phyloP scores from a whole-genome alignment of 2,113 vertebrate species.

The Gavialis gangeticus region DNA sequence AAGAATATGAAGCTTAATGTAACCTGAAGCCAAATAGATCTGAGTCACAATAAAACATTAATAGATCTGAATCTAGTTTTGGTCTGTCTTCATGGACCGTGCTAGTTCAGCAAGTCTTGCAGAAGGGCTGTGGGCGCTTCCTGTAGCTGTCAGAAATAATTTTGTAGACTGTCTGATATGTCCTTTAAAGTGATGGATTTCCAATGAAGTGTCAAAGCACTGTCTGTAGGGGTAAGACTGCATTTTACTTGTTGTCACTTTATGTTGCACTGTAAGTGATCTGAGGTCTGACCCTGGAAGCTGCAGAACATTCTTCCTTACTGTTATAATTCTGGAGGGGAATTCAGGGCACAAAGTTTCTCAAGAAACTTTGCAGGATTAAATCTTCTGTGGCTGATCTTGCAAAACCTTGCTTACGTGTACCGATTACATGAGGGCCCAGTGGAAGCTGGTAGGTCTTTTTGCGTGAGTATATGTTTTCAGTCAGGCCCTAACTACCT shows the following conservation, averaged over 20 bases:
- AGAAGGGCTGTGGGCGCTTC: background rate
- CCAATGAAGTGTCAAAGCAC: background rate
- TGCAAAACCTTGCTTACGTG: background rate
- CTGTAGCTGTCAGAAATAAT: background rate
- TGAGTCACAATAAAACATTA: background rate
- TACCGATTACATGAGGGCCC: fast-evolving
- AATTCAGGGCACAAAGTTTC: fast-evolving
- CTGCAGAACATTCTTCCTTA: background rate
- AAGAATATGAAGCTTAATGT: fast-evolving
- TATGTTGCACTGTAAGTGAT: fast-evolving
- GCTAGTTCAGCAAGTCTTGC: background rate
- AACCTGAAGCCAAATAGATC: background rate
- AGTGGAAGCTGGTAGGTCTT: background rate
- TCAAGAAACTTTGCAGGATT: background rate
- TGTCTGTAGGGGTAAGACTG: background rate
- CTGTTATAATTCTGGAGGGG: background rate
- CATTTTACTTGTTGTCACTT: background rate
- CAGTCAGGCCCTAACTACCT: fast-evolving
- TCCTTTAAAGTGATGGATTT: background rate
- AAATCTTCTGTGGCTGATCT: fast-evolving
- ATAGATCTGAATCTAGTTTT: fast-evolving
- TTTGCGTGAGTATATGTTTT: background rate
- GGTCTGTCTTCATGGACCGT: background rate
- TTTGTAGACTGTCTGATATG: background rate
- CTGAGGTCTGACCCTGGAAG: background rate